A percentile compares a stretch with the other conserved stretches of the same genome.
Evolutionary conservation across 2,797 vertebrate genomes (phyloP).

Genomic region (Melanotaenia trifasciata): DNA sequence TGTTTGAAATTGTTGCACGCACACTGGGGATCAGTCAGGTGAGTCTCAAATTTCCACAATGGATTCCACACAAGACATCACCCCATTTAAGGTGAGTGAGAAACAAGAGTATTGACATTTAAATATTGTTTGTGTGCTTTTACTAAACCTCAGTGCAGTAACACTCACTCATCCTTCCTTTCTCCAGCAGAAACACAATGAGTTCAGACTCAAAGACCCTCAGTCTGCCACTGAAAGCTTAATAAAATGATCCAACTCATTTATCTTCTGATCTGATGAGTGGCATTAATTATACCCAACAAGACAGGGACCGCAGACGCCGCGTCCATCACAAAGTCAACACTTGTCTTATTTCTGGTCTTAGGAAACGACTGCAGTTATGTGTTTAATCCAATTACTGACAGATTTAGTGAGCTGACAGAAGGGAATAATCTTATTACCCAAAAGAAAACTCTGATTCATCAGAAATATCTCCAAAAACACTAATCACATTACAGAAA

Average conservation of each 20-base stretch:
- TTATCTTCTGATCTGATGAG: background rate
- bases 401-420: slow-evolving; percentile 9
- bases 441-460: slow-evolving; percentile 41
- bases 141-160: background rate
- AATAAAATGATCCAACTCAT: background rate
- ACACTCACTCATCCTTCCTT: background rate
- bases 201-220: background rate
- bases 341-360: background rate
- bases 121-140: background rate
- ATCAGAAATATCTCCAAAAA: slow-evolving; percentile 40
- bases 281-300: background rate
- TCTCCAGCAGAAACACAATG: background rate
- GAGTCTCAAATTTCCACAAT: background rate
- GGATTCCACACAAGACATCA: background rate
- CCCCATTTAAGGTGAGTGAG: background rate
- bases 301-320: background rate
- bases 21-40: too few species aligned
- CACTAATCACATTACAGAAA: slow-evolving; percentile 42
- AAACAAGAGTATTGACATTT: background rate
- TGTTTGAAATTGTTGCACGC: too few species aligned
- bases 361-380: slow-evolving; percentile 6
- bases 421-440: slow-evolving; percentile 35
- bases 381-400: slow-evolving; percentile 27
- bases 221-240: background rate
- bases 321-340: slow-evolving; percentile 1